Conservation (phyloP, 2,113 vertebrate genomes). For the Melanerpes formicivorus region DNA sequence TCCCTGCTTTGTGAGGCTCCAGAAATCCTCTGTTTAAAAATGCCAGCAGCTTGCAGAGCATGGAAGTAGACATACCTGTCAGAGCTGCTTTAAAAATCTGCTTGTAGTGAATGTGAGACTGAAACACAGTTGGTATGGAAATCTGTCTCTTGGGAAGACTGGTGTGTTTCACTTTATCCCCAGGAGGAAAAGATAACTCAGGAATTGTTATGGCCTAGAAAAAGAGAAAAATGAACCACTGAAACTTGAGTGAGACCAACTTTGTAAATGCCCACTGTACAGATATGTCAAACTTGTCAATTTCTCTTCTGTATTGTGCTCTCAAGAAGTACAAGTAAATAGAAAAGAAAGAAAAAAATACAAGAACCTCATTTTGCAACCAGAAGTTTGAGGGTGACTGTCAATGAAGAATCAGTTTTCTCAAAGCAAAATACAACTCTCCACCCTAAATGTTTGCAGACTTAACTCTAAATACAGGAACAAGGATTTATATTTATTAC, state of each 20-base stretch:
- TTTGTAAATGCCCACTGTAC: background rate
- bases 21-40: background rate
- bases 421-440: background rate
- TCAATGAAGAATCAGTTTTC: background rate
- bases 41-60: background rate
- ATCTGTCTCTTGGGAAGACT: slow-evolving; percentile 70
- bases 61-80: slow-evolving; percentile 59
- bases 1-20: background rate
- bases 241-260: background rate
- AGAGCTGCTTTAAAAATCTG: slow-evolving; percentile 77
- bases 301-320: background rate
- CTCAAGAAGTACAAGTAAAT: background rate
- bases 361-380: background rate
- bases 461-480: background rate
- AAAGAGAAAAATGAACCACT: background rate
- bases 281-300: background rate
- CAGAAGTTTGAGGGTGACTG: background rate
- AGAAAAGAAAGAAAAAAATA: background rate
- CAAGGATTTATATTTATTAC: no score
- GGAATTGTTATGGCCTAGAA: slow-evolving; percentile 56
- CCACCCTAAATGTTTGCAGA: no score
- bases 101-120: slow-evolving; percentile 76
- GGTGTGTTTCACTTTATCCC: slow-evolving; percentile 27
- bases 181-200: slow-evolving; percentile 75
- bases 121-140: slow-evolving; percentile 73